Base-by-base conservation (phyloP, 2,797 vertebrate genomes). In the Pterois miles region DNA sequence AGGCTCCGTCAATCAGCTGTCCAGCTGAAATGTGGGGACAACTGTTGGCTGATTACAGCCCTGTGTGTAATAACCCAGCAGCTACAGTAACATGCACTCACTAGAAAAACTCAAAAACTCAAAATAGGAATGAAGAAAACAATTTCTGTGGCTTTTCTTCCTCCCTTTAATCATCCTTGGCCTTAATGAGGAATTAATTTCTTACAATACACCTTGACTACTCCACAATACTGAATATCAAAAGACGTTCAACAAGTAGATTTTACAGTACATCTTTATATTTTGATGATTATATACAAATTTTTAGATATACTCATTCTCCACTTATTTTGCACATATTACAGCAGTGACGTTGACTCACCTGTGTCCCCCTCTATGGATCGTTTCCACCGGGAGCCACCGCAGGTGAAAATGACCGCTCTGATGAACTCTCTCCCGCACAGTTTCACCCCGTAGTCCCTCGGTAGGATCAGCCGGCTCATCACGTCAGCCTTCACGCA, bases 401-500 rank as follows among this genome's bases (percentile, higher is more conserved):
- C 97, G 64, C 97, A 98, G 84, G 96, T 96, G 90, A 96, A 97
- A 81, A 97, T 96, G 69, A 97, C 95, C 0, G 97, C 97, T 84
- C 97, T 91, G 93, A 97, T 96, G 88, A 97, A 97, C 92, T 97
- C 97, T 56, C 97, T 91, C 0, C 97, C 97, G 78, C 97, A 97
- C 76, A 98, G 92, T 69, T 96, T 96, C 76, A 97, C 94, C 2
- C 95, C 95, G 74, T 94, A 95, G 25, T 95, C 94, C 82, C 93
- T 89, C 22, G 88, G 89, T 3, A 93, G 25, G 6, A 88, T 85
- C 20, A 91, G 85, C 7, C 74, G 77, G 85, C 86, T 81, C 85
- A 87, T 84, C 43, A 87, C 56, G 6, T 92, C 89, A 20, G 87
- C 89, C 70, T 50, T 60, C 74, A 73, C 86, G 14, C 88, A 66